phyloP scores from a whole-genome alignment of 2,113 vertebrate genomes.

The Panthera leo region DNA sequence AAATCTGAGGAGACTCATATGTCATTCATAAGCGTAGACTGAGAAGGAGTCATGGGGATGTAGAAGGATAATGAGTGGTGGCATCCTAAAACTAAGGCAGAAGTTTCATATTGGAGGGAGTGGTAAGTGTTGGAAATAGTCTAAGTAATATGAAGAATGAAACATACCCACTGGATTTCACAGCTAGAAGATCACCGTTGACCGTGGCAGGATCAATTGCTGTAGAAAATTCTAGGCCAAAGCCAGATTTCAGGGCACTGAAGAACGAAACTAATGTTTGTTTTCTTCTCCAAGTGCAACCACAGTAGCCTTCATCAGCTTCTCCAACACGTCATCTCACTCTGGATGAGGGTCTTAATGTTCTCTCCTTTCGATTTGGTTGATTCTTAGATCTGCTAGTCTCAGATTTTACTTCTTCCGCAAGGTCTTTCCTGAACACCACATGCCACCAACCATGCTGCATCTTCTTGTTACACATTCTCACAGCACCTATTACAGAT shows the following conservation, averaged over 20 bases:
- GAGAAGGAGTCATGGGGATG: not conserved
- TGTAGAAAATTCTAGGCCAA: not conserved
- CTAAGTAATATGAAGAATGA: not conserved
- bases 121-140: not conserved
- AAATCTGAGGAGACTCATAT: not conserved
- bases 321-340: not conserved
- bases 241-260: not conserved
- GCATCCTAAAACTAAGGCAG: not conserved
- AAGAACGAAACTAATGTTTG: not conserved
- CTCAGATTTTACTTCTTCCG: not conserved
- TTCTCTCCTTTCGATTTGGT: not conserved
- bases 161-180: not conserved
- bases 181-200: not conserved
- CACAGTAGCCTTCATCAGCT: not conserved
- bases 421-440: not conserved
- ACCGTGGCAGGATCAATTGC: not conserved
- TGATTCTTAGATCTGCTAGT: not conserved
- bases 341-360: not conserved
- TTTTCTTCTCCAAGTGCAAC: not conserved
- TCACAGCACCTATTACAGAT: not conserved
- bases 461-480: not conserved
- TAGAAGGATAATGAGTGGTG: not conserved
- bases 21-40: not conserved
- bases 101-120: not conserved
- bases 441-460: fast-evolving